Evolutionary conservation across 2,888 invertebrate genomes (phyloP), one percentile per base, ranked within the genome.

Genomic region (Deilephila porcellus): DNA sequence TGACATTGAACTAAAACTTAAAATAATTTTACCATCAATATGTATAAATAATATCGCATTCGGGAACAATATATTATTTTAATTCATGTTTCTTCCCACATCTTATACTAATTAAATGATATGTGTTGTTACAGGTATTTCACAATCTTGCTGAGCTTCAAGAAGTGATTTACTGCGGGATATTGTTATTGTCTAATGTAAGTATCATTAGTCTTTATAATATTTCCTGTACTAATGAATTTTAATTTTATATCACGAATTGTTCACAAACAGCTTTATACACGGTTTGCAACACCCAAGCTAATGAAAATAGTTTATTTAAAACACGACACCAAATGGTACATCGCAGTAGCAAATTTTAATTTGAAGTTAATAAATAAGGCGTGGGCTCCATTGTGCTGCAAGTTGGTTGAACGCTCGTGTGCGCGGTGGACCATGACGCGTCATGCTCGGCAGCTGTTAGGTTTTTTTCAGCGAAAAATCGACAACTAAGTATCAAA

Each of bases 81-180:
- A 14, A 11, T 45, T 3, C 45, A 45, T 45, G 2, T 45, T 14
- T 14, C 45, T 45, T 45, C 3, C 14, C 11, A 20, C 2, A 20
- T 70, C 17, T 63, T 70, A 14, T 70, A n/a, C 11, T 52, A 70
- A 60, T 60, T 71, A 75, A 70, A 75, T 76, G 29, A 73, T 72
- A 60, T 74, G 72, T 74, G 29, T 72, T 78, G 73, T 90, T 89
- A 59, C 89, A 93, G 93, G 91, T 93, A 93, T 88, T 87, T 90
- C 93, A 91, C 91, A 89, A 82, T 88, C 93, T 93, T 93, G 91
- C 78, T 79, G 70, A 73, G 72, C 60, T 73, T 82, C 90, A 93
- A 93, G 93, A 88, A 88, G 90, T 93, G 92, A 89, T 85, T 87
- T 91, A 82, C 90, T 85, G 85, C 77, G 63, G 82, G 86, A 82